Conservation (phyloP, 2,888 invertebrate genomes). For the Hydraecia micacea region DNA sequence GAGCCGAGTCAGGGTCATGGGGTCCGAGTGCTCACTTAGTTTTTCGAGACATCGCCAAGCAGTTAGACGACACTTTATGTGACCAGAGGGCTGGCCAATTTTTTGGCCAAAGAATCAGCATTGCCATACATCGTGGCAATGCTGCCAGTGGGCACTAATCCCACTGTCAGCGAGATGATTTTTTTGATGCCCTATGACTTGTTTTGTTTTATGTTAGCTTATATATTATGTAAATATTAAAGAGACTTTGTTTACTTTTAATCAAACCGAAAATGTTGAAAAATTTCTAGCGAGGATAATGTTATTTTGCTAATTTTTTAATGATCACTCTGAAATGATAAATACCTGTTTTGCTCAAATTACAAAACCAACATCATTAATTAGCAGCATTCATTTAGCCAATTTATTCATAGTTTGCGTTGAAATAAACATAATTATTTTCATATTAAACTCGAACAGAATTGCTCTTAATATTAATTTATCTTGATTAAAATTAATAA, state of each 20-base stretch:
- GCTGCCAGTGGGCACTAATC: no score
- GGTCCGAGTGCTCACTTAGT: no score
- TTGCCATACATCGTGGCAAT: no score
- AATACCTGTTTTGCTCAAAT: neutral
- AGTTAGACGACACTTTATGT: no score
- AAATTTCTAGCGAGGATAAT: neutral
- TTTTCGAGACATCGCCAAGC: no score
- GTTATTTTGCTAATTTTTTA: neutral
- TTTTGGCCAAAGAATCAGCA: no score
- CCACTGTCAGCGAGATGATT: no score
- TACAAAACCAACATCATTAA: neutral
- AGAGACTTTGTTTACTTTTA: neutral
- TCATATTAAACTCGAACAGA: slow-evolving; percentile 6
- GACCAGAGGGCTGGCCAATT: no score
- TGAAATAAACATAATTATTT: slow-evolving; percentile 12
- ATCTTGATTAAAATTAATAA: slow-evolving; percentile 34
- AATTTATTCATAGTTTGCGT: slow-evolving; percentile 4
- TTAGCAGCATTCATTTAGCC: neutral
- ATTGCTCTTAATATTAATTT: slow-evolving; percentile 9
- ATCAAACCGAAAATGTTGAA: neutral
- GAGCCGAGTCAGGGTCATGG: no score
- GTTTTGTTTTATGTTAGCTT: no score
- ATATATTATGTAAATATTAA: no score
- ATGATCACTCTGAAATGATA: neutral
- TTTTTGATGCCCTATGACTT: no score